phyloP scores from a whole-genome alignment of 2,888 invertebrate species.

The Hirudinaria manillensis region DNA sequence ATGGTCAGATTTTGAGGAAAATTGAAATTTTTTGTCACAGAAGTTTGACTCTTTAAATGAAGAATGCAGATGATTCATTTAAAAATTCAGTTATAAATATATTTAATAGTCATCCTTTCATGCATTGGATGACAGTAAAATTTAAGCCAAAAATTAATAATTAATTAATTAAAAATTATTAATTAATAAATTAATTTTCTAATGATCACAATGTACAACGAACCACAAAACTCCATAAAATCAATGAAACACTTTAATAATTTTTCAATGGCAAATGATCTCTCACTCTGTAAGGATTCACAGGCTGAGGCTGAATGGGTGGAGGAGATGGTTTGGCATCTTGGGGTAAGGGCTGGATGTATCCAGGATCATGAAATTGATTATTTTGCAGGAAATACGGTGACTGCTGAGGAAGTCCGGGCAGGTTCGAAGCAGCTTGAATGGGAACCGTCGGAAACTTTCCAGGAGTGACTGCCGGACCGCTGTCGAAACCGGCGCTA shows the following conservation, averaged over 20 bases:
- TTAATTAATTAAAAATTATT: no score
- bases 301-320: not conserved
- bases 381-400: no score
- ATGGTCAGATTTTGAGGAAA: not conserved
- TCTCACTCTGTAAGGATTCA: conserved; percentile 21
- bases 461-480: no score
- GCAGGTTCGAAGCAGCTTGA: no score
- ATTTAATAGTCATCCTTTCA: no score
- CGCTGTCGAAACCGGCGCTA: not conserved
- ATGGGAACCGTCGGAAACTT: no score
- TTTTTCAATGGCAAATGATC: not conserved
- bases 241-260: not conserved
- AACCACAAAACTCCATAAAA: not conserved
- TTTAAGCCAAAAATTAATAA: no score
- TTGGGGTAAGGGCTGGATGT: not conserved
- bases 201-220: not conserved
- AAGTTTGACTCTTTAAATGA: no score
- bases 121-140: no score
- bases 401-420: no score
- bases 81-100: no score
- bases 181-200: not conserved
- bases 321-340: not conserved
- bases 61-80: not conserved
- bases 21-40: no score
- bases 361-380: not conserved